These are phyloP conservation scores for Rhinolophus sinicus DNA, from an alignment of 2,113 vertebrate genomes.

Conservation along the genomic window DNA sequence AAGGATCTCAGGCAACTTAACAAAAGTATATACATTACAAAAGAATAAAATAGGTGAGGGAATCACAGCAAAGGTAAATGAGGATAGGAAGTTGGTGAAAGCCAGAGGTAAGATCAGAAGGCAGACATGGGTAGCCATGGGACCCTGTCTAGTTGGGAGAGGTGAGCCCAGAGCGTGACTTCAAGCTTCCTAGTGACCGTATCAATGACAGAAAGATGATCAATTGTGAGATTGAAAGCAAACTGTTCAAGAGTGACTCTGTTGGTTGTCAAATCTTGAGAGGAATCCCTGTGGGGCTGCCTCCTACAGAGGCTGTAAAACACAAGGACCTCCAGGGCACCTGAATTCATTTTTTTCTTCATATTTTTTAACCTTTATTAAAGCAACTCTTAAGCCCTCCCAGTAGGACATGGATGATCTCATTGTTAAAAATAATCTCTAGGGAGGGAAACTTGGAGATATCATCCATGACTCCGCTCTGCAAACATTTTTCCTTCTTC, in stretches of 20 bases:
- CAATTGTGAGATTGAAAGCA: neutral
- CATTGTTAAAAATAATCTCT: neutral
- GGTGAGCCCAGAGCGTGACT: neutral
- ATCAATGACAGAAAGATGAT: neutral
- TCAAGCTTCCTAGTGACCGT: neutral
- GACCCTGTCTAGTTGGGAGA: neutral
- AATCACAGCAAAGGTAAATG: neutral
- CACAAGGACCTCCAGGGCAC: neutral
- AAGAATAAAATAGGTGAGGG: constrained; percentile 9
- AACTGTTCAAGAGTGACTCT: neutral
- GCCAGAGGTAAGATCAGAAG: neutral
- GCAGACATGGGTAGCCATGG: rapidly evolving
- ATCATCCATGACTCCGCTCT: neutral
- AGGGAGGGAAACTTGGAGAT: neutral
- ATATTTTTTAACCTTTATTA: neutral
- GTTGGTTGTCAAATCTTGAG: neutral
- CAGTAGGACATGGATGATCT: neutral
- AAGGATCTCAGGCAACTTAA: constrained; percentile 49
- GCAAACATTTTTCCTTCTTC: neutral
- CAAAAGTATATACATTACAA: neutral
- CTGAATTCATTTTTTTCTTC: neutral
- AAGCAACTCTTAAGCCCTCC: neutral
- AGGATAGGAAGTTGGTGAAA: neutral
- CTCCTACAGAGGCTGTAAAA: neutral
- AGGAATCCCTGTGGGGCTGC: neutral